A percentile compares a stretch with the other conserved stretches of the same genome.
Conservation (phyloP, 2,888 invertebrate species). For the Hypena proboscidalis region DNA sequence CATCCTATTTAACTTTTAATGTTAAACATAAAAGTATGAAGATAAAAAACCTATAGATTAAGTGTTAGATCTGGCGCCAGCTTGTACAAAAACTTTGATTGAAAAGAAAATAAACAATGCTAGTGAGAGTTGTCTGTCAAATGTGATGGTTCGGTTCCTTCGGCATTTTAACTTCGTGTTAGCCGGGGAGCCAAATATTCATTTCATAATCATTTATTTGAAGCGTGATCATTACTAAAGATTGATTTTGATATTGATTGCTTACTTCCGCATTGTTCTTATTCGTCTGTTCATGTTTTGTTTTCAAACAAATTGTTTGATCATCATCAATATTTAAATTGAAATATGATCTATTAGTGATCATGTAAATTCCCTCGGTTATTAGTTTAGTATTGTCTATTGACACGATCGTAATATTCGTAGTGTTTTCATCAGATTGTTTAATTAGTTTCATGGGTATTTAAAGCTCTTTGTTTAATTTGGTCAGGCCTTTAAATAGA, state of each 20-base stretch:
- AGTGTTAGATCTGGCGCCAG: conserved; percentile 36
- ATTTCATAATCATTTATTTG: conserved; percentile 77
- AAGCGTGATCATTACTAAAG: conserved; percentile 68
- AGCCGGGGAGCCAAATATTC: conserved; percentile 56
- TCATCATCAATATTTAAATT: conserved; percentile 41
- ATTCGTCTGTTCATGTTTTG: conserved; percentile 48
- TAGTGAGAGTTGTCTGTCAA: conserved; percentile 73
- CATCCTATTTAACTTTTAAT: no score
- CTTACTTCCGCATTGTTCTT: conserved; percentile 73
- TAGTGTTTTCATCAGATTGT: conserved; percentile 3
- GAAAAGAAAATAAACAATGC: conserved; percentile 72
- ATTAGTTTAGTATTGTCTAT: conserved; percentile 28
- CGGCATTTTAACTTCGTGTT: conserved; percentile 24
- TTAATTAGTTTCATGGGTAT: conserved; percentile 2
- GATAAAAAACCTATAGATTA: conserved; percentile 3
- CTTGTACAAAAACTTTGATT: conserved; percentile 53
- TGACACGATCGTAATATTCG: conserved; percentile 17
- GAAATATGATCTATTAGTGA: conserved; percentile 37
- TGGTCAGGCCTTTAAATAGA: background rate
- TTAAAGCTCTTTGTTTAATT: conserved; percentile 4
- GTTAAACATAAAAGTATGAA: conserved; percentile 6
- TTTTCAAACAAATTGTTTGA: conserved; percentile 49
- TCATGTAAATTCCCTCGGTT: conserved; percentile 29
- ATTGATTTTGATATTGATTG: conserved; percentile 79
- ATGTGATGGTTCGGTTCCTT: conserved; percentile 47